Percentiles rank a stretch among this genome's conserved stretches.
Evolutionary conservation across 2,797 vertebrate genomes (phyloP).

Genomic region (Chromis chromis): DNA sequence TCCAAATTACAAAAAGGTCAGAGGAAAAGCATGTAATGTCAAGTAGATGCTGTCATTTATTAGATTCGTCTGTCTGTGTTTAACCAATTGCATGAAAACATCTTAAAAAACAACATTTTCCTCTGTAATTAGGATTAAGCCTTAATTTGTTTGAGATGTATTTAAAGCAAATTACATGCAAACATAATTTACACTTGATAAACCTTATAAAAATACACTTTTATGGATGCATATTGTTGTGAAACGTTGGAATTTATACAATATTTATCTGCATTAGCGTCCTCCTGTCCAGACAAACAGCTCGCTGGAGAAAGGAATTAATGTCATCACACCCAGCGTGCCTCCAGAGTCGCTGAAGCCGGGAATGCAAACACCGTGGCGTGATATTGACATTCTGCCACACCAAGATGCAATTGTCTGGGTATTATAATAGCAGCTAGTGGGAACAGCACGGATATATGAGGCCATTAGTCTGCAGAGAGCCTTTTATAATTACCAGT

Average conservation of each 20-base stretch:
- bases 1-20: slow-evolving; percentile 35
- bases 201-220: not conserved
- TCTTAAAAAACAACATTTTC: not conserved
- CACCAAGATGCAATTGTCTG: slow-evolving; percentile 40
- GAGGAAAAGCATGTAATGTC: slow-evolving; percentile 26
- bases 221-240: not conserved
- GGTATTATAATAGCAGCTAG: slow-evolving; percentile 29
- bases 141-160: not conserved
- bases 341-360: slow-evolving; percentile 25
- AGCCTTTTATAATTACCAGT: slow-evolving; percentile 6
- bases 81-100: slow-evolving; percentile 5
- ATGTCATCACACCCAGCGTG: slow-evolving; percentile 48
- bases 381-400: slow-evolving; percentile 42
- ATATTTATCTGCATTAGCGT: slow-evolving; percentile 3
- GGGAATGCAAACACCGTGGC: slow-evolving; percentile 29
- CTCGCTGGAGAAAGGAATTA: slow-evolving; percentile 18
- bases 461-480: slow-evolving; percentile 4
- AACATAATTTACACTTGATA: not conserved
- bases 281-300: slow-evolving; percentile 4
- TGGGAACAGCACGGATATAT: slow-evolving; percentile 19
- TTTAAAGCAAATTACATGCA: not conserved
- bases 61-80: not conserved
- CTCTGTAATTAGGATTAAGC: not conserved
- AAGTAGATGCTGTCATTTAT: not conserved
- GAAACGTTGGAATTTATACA: not conserved